Evolutionary conservation across 2,888 invertebrate species (phyloP), one percentile per base, ranked within the genome.

Genomic region (Saturnia pavonia): DNA sequence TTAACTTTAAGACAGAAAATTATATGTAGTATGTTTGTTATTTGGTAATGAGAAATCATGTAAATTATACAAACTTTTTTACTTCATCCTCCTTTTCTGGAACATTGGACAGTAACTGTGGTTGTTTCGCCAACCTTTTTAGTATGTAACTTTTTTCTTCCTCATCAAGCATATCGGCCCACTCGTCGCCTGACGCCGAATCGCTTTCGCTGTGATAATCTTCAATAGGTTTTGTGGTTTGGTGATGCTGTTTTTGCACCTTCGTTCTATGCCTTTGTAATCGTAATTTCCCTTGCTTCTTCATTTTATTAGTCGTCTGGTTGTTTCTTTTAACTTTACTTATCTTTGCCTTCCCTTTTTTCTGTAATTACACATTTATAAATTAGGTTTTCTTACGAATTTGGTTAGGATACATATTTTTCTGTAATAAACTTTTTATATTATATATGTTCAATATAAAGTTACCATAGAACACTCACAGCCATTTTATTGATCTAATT

Each of bases 151-250:
- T 83, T 76, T 95, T 88, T 75, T 95, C 95, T 1, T 95, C 95
- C 1, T 92, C 90, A 67, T 95, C 95, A 77, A 95, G 80, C 95
- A 95, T 95, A 76, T 95, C 95, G 27, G 94, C 89, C 86, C 94
- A 94, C 77, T 95, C 95, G 51, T 95, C 94, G 0, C 92, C 94
- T 0, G 94, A 92, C 4, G 85, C 88, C 0, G 91, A 88, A 42
- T 94, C 93, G 74, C 91, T 92, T 12, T 92, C 94, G 74, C 91
- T 91, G 74, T 91, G 91, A 72, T 93, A 92, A 70, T 91, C 88
- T 25, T 83, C 72, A 60, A 88, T 84, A 1, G 88, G 82, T 4
- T 88, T 85, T 12, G 75, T 73, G 1, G 87, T 54, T 22, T 54
- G 88, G 76, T 87, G 86, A 60, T 88, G 89, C 71, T 87, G 89